Percentiles rank a stretch among this genome's conserved stretches.
These are phyloP conservation scores for Scartelaos histophorus DNA, from an alignment of 2,113 vertebrate species.

Conservation along the genomic window DNA sequence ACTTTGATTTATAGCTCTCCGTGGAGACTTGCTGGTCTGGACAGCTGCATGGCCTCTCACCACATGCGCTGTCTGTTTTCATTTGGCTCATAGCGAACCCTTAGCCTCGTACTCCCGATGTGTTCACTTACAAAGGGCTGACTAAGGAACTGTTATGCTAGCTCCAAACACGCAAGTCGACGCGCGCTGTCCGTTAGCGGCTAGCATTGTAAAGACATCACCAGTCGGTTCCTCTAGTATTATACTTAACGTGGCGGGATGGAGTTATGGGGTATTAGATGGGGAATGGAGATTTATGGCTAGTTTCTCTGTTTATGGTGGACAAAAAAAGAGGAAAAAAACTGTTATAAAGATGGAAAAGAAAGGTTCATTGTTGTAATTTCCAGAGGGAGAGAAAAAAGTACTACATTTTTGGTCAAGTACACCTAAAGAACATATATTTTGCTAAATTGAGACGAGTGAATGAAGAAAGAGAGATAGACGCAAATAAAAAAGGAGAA, in stretches of 20 bases:
- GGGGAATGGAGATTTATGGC: slow-evolving; percentile 41
- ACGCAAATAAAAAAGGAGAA: no score
- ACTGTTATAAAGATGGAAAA: no score
- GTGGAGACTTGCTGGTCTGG: slow-evolving; percentile 20
- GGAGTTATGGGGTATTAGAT: slow-evolving; percentile 16
- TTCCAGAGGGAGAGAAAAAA: no score
- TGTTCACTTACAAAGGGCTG: slow-evolving; percentile 11
- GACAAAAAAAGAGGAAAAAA: no score
- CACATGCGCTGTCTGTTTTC: slow-evolving; percentile 30
- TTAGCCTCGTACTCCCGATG: slow-evolving; percentile 21
- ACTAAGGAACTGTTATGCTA: slow-evolving; percentile 32
- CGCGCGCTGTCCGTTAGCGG: slow-evolving; percentile 32
- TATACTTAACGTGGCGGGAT: slow-evolving; percentile 6
- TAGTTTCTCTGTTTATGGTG: not conserved
- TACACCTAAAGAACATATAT: no score
- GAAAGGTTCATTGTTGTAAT: no score
- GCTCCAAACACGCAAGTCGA: slow-evolving; percentile 21
- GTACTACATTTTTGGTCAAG: no score
- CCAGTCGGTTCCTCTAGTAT: slow-evolving; percentile 13
- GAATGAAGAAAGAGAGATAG: no score
- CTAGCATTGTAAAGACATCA: slow-evolving; percentile 54
- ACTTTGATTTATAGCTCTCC: slow-evolving; percentile 31
- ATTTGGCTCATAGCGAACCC: slow-evolving; percentile 31
- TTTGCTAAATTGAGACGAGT: no score
- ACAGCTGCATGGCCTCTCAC: slow-evolving; percentile 15